Evolutionary conservation across 2,113 vertebrate species (phyloP).

Genomic region (Mixornis gularis): DNA sequence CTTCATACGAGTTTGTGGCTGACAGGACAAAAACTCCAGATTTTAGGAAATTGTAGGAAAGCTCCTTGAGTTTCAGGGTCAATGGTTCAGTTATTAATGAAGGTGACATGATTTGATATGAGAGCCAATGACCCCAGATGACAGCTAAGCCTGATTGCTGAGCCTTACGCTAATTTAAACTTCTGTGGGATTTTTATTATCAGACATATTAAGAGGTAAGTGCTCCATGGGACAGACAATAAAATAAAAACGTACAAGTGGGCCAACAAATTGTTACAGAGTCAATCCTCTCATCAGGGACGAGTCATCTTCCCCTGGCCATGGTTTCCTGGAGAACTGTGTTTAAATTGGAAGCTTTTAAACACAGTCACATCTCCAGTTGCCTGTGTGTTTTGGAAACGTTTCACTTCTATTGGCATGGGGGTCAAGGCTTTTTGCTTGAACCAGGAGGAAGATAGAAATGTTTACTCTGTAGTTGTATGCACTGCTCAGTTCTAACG

Average conservation of each 20-base stretch:
- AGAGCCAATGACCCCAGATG: background rate
- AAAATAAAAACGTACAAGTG: background rate
- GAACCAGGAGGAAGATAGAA: slow-evolving; percentile 6
- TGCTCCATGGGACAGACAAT: background rate
- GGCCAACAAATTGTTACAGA: background rate
- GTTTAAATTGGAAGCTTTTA: background rate
- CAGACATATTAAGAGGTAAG: background rate
- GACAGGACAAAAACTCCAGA: background rate
- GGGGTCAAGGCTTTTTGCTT: slow-evolving; percentile 23
- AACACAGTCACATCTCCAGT: background rate
- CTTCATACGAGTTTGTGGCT: background rate
- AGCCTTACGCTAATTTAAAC: background rate
- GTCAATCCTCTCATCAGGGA: background rate
- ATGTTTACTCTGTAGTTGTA: background rate
- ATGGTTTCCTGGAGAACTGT: background rate
- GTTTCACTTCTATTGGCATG: background rate
- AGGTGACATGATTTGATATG: background rate
- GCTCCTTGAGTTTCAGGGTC: slow-evolving; percentile 12
- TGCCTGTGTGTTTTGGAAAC: background rate
- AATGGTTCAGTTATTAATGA: background rate
- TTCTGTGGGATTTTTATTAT: background rate
- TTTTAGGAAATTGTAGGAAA: background rate
- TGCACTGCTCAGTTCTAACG: background rate
- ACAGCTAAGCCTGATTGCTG: background rate
- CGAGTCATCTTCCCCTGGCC: background rate